Evolutionary conservation across 2,888 invertebrate genomes (phyloP).

Genomic region (Thymelicus sylvestris): DNA sequence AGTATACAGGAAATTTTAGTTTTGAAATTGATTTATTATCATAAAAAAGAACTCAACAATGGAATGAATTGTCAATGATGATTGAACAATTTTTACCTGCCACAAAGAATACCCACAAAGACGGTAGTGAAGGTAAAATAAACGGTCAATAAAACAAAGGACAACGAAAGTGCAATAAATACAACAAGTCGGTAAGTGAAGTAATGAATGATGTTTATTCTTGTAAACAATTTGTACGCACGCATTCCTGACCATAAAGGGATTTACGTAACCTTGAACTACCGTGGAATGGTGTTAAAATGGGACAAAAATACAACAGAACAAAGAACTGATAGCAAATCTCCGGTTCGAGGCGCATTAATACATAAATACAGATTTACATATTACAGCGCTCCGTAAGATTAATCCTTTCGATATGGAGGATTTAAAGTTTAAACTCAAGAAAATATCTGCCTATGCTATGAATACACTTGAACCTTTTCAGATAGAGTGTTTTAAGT

Average conservation of each 20-base stretch:
- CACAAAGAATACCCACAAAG: not conserved
- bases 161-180: slow-evolving; percentile 7
- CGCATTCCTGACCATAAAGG: slow-evolving; percentile 49
- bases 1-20: too few relatives aligned
- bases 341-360: slow-evolving; percentile 58
- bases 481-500: not conserved
- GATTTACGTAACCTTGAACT: slow-evolving; percentile 45
- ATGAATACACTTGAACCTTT: not conserved
- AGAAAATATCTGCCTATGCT: slow-evolving; percentile 54
- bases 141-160: not conserved
- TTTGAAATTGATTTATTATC: too few relatives aligned
- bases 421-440: slow-evolving; percentile 65
- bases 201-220: slow-evolving; percentile 11
- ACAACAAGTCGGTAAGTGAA: not conserved
- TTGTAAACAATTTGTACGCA: slow-evolving; percentile 11
- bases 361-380: slow-evolving; percentile 71
- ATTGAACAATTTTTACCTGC: too few relatives aligned
- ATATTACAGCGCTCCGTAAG: slow-evolving; percentile 62
- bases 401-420: slow-evolving; percentile 67
- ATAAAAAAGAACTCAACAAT: too few relatives aligned
- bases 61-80: too few relatives aligned
- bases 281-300: slow-evolving; percentile 37
- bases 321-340: slow-evolving; percentile 63
- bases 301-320: slow-evolving; percentile 45
- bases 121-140: not conserved